A percentile compares a stretch with the other conserved stretches of the same genome.
Evolutionary conservation across 2,113 vertebrate species (phyloP).

Genomic region (Tachysurus fulvidraco): DNA sequence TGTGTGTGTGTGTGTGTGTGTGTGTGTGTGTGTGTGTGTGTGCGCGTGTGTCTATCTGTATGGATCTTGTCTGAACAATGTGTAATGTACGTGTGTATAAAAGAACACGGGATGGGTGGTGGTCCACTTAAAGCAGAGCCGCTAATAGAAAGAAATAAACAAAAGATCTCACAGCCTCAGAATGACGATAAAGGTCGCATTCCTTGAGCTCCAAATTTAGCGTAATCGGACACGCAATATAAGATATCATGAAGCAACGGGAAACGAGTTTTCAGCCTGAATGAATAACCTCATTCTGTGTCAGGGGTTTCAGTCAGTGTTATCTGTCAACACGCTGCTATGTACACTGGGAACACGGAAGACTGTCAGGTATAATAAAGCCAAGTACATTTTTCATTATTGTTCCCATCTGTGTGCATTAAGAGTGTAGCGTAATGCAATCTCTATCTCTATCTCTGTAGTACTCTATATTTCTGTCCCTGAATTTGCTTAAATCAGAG

Average conservation of each 20-base stretch:
- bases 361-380: neutral
- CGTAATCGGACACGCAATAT: constrained; percentile 20
- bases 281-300: constrained; percentile 5
- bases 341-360: neutral
- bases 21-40: neutral
- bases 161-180: constrained; percentile 32
- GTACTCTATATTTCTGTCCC: neutral
- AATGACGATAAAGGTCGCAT: constrained; percentile 45
- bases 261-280: neutral
- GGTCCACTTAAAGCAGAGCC: constrained; percentile 5
- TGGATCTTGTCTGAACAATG: constrained; percentile 23
- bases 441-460: neutral
- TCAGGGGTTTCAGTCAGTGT: neutral
- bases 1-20: neutral
- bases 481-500: neutral
- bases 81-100: constrained; percentile 20
- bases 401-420: neutral
- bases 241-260: constrained; percentile 27
- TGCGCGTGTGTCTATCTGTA: neutral
- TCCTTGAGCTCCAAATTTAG: constrained; percentile 51
- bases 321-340: neutral
- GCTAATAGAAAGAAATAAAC: constrained; percentile 52
- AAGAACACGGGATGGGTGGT: constrained; percentile 33
- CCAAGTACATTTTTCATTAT: neutral
- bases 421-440: neutral